These are phyloP conservation scores for Drosophila bocki DNA, from an alignment of 1,140 invertebrate genomes.

Conservation along the genomic window DNA sequence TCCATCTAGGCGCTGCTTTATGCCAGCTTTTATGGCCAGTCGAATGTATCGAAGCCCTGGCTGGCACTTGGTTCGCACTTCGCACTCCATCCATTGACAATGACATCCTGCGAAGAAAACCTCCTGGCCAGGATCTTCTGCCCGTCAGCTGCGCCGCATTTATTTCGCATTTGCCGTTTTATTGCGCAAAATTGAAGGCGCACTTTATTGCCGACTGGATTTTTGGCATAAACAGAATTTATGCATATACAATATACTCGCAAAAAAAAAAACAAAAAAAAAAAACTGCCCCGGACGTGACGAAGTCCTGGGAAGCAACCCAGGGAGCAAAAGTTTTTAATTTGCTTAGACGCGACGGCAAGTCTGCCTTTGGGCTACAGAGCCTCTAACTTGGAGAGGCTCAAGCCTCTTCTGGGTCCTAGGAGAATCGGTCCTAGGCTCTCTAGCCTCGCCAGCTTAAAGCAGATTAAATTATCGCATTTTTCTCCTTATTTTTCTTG, in stretches of 20 bases:
- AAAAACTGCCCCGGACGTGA: conserved; percentile 27
- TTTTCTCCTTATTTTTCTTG: conserved; percentile 38
- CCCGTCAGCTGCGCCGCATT: conserved; percentile 55
- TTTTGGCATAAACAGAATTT: conserved; percentile 66
- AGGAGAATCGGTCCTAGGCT: conserved; percentile 15
- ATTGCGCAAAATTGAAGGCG: conserved; percentile 68
- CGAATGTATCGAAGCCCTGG: conserved; percentile 19
- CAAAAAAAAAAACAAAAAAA: not conserved
- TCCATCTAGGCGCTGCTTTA: conserved; percentile 45
- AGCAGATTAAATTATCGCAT: conserved; percentile 61
- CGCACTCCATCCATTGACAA: conserved; percentile 34
- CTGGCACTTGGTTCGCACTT: conserved; percentile 25
- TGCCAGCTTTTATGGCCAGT: conserved; percentile 51
- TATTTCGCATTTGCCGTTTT: conserved; percentile 63
- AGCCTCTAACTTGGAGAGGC: not conserved
- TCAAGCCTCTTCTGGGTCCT: conserved; percentile 5
- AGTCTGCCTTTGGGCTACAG: conserved; percentile 20
- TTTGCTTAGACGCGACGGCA: conserved; percentile 55
- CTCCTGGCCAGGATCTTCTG: conserved; percentile 13
- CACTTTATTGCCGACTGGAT: conserved; percentile 69
- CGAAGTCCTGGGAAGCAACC: conserved; percentile 1
- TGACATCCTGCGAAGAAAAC: conserved; percentile 3
- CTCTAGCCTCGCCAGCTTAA: conserved; percentile 34
- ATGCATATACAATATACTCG: conserved; percentile 58
- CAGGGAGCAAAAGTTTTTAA: conserved; percentile 57